Base-by-base conservation (phyloP, 1,140 invertebrate genomes). In the Drosophila triauraria region DNA sequence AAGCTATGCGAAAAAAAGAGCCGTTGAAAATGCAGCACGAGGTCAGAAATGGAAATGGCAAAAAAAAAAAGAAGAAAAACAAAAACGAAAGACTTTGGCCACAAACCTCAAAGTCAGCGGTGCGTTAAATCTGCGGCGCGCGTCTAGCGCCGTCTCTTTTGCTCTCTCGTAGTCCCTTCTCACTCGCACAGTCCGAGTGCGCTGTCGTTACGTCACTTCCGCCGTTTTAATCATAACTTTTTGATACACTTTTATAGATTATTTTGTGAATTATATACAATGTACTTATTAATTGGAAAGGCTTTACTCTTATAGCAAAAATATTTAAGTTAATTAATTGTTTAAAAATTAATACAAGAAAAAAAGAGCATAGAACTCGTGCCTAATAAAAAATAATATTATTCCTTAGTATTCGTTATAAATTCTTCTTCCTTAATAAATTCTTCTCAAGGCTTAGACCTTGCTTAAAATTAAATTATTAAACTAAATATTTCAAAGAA, bases 81-180 rank as follows among this genome's bases (percentile, higher is more conserved):
- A 46, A 80, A 69, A 85, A 85, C 80, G 71, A 86, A 86, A 86
- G 83, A 86, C 83, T 86, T 86, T 88, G 80, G 80, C 59, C 84
- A 88, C 83, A 83, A 86, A 86, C 83, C 74, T 80, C 59, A 32
- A 38, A 62, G 42, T 56, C 83, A 82, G 71, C 67, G 83, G 58
- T 80, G 83, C 83, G 76, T 87, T 74, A 77, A 82, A 82, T 58
- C 69, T 61, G 80, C 67, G 46, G 59, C 78, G 56, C 51, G 65
- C 43, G 72, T 46, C 50, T 61, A 17, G 25, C 20, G 3, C 15
- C 30, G 40, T 35, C 43, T 44, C 50, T 27, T 50, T 63, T 53
- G n/a, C 44, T 12, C n/a, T 40, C 17, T 42, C 32, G 20, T 6
- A 43, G 12, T 38, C n/a, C 46, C 9, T 8, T 68, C 53, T 74